These are phyloP conservation scores for Nomada fabriciana DNA, from an alignment of 2,888 invertebrate species.

Conservation along the genomic window DNA sequence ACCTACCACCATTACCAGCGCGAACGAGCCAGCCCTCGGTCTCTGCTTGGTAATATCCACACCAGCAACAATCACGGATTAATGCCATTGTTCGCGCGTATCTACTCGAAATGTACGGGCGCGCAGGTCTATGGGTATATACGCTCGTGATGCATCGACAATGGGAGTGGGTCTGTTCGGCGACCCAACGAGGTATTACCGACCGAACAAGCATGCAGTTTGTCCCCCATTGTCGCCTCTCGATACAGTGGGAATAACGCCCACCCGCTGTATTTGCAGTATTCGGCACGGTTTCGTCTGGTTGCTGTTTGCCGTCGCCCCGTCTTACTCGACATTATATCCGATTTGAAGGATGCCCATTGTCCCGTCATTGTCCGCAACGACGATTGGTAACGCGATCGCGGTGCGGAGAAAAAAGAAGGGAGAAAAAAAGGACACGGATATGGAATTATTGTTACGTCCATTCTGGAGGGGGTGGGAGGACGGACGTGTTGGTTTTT, in stretches of 20 bases:
- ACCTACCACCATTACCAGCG: slow-evolving; percentile 31
- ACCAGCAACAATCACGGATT: slow-evolving; percentile 78
- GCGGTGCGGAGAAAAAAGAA: slow-evolving; percentile 13
- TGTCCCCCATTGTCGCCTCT: slow-evolving; percentile 80
- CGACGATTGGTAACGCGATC: slow-evolving; percentile 61
- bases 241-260: slow-evolving; percentile 80
- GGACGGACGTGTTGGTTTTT: neutral
- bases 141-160: slow-evolving; percentile 78
- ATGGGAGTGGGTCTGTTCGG: slow-evolving; percentile 78
- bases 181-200: slow-evolving; percentile 81
- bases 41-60: slow-evolving; percentile 71
- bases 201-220: slow-evolving; percentile 80
- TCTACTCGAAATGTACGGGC: slow-evolving; percentile 79
- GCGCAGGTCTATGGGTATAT: slow-evolving; percentile 75
- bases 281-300: slow-evolving; percentile 72
- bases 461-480: neutral
- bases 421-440: neutral
- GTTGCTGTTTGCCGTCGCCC: slow-evolving; percentile 68
- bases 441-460: slow-evolving; percentile 25
- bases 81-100: slow-evolving; percentile 78
- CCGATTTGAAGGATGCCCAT: slow-evolving; percentile 71
- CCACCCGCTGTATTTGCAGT: slow-evolving; percentile 76
- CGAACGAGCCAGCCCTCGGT: slow-evolving; percentile 52
- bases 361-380: slow-evolving; percentile 54
- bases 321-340: slow-evolving; percentile 71